Evolutionary conservation across 2,888 invertebrate species (phyloP), one percentile per base, ranked within the genome.

Genomic region (Chouioia cunea): DNA sequence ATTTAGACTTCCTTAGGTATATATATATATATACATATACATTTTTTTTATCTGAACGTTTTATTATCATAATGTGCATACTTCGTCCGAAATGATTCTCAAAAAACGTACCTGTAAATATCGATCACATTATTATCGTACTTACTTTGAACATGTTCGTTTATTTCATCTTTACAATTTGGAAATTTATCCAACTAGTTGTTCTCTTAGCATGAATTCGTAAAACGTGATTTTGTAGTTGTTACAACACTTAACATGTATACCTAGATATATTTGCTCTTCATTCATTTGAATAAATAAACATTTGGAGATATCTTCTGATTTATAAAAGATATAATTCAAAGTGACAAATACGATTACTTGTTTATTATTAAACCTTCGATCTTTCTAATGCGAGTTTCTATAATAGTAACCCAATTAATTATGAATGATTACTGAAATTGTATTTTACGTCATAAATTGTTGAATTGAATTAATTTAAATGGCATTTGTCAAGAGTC

Each of bases 181-280:
- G 20, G 8, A 22, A 15, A 4, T 6, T 47, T 22, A 16, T 27
- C 20, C 23, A 1, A 50, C 43, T 47, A 18, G 22, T 54, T 1
- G 23, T 14, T 53, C 16, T 54, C 2, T 36, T 10, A 12, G 43
- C 23, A 27, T 18, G 10, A 18, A 12, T 59, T 53, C 16, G 59
- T 22, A 48, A 15, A 54, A 15, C 14, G n/a, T 1, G 20, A 14
- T 15, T 22, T 23, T 27, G 4, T 43, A 15, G 54, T 16, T 44
- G 43, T 4, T 4, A 2, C 23, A 57, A 44, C 15, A 20, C 44
- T 63, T 57, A 6, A 71, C n/a, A n/a, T n/a, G n/a, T 64, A 67
- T 71, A 71, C 53, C 58, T 47, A 16, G n/a, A n/a, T 22, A 14
- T 67, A 64, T 67, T 67, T 71, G 44, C 53, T 18, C 23, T 23